Evolutionary conservation across 2,888 invertebrate species (phyloP).

Genomic region (Cenopis cana): DNA sequence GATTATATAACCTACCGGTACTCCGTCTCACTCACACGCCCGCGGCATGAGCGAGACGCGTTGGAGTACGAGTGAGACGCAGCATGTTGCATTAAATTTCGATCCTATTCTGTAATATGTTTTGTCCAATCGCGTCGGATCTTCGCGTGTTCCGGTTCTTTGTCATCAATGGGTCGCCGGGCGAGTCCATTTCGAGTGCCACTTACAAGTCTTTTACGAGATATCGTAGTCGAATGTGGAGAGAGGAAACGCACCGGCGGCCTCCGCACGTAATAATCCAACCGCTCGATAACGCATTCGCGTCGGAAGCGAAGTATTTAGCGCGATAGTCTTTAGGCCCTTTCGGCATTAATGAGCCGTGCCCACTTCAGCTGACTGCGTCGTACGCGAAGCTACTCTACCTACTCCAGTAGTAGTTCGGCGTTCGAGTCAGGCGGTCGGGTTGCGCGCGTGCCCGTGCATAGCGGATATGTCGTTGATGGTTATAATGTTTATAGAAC

Average conservation of each 20-base stretch:
- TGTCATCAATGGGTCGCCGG: constrained; percentile 90
- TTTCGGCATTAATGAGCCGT: constrained; percentile 75
- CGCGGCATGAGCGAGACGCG: constrained; percentile 47
- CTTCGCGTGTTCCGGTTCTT: constrained; percentile 87
- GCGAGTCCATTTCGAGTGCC: constrained; percentile 83
- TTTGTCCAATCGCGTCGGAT: constrained; percentile 86
- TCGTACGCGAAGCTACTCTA: constrained; percentile 82
- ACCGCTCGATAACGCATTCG: constrained; percentile 48
- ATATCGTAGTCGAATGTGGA: constrained; percentile 60
- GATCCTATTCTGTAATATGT: constrained; percentile 79
- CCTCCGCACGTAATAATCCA: constrained; percentile 46
- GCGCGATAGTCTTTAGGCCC: constrained; percentile 66
- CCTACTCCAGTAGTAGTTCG: constrained; percentile 78
- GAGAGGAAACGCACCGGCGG: constrained; percentile 49
- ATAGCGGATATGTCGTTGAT: constrained; percentile 73
- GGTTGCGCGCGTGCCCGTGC: constrained; percentile 50
- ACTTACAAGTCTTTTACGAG: constrained; percentile 67
- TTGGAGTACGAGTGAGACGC: constrained; percentile 64
- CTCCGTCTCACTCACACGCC: constrained; percentile 64
- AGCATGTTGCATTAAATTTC: constrained; percentile 78
- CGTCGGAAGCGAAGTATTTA: constrained; percentile 59
- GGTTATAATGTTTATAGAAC: constrained; percentile 73
- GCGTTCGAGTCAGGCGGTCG: constrained; percentile 69
- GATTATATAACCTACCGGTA: constrained; percentile 76
- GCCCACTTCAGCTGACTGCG: constrained; percentile 85